Evolutionary conservation across 1,140 invertebrate species (phyloP).

Genomic region (Tetramorium alpestre): DNA sequence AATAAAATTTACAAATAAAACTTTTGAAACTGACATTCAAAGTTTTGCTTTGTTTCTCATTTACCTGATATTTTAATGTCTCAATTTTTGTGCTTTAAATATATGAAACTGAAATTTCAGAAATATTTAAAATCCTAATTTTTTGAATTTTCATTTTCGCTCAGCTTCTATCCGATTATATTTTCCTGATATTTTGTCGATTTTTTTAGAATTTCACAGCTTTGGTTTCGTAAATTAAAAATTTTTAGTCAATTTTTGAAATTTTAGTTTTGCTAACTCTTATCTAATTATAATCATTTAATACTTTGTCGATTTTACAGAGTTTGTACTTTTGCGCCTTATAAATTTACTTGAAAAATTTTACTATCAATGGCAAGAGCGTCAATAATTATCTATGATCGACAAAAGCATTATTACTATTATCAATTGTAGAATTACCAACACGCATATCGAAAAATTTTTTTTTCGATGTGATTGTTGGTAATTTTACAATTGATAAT

Average conservation of each 20-base stretch:
- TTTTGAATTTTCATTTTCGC: neutral
- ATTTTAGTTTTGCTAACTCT: too few relatives aligned
- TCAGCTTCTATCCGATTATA: neutral
- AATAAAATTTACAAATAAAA: neutral
- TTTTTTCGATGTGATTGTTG: too few relatives aligned
- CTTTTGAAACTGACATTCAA: neutral
- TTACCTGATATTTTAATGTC: neutral
- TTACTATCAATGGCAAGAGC: too few relatives aligned
- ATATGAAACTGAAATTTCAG: neutral
- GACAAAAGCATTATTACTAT: neutral
- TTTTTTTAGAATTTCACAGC: neutral
- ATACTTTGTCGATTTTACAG: too few relatives aligned
- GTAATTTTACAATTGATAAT: neutral
- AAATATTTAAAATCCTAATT: neutral
- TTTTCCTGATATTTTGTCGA: neutral
- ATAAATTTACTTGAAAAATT: neutral
- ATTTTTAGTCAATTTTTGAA: too few relatives aligned
- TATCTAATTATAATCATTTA: too few relatives aligned
- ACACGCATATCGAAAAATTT: neutral
- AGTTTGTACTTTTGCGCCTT: neutral
- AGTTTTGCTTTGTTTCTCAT: neutral
- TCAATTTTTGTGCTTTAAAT: neutral
- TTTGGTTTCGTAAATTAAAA: neutral
- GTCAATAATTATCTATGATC: neutral
- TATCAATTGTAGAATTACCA: neutral